Evolutionary conservation across 2,797 vertebrate species (phyloP), one percentile per base, ranked within the genome.

Genomic region (Hoplostethus atlanticus): DNA sequence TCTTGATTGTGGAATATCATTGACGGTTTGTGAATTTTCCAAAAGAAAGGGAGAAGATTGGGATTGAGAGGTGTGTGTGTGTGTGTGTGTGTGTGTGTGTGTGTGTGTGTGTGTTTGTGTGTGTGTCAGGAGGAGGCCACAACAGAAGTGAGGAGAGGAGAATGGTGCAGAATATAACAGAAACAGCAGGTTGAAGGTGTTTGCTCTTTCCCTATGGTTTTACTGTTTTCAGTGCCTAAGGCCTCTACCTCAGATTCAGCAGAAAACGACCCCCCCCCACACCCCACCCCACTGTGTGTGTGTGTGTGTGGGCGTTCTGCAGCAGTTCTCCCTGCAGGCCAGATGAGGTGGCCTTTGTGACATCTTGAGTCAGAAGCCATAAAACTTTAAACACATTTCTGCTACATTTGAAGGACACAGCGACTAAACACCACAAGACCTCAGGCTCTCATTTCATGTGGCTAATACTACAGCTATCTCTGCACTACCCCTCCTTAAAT

Each of bases 361-460:
- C 83, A 46, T 73, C 64, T 76, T 61, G 63, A 71, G 66, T 79
- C 76, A 77, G 73, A 68, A 71, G 55, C 55, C 63, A 64, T 76
- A 54, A 73, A 76, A 74, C 59, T 51, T 60, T 16, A 13, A 48
- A 64, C 62, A 48, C 8, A 3, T 74, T 73, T 59, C 48, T 66
- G 53, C 58, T 66, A 4, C 38, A 17, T 66, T 68, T 77, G 58
- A 77, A 79, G 83, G 76, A 73, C 72, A 17, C 12, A 1, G 15
- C 28, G 13, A 30, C 16, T 58, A 50, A 62, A 58, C 51, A 5
- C 8, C 60, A 16, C 5, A 38, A 40, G 60, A 62, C 56, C 63
- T 59, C 13, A 2, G 28, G 70, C 73, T 63, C 52, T 34, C 47
- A 17, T 63, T 31, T 50, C 12, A 64, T 34, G 31, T 51, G n/a